Percentiles rank a stretch among this genome's conserved stretches.
phyloP scores from a whole-genome alignment of 2,797 vertebrate genomes.

The Argya squamiceps region DNA sequence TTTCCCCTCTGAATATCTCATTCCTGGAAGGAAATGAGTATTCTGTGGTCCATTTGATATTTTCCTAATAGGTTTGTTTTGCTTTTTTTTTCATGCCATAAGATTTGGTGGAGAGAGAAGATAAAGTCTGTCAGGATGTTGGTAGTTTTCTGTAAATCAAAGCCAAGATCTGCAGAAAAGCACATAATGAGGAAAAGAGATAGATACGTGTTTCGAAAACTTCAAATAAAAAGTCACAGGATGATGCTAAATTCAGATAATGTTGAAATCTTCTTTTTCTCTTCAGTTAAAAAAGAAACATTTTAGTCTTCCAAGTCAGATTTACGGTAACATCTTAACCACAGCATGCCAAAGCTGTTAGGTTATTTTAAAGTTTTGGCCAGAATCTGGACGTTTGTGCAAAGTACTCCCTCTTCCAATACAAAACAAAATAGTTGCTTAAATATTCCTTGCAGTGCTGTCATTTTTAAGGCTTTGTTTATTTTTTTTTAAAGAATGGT shows the following conservation, averaged over 20 bases:
- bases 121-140: background rate
- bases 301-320: slow-evolving; percentile 48
- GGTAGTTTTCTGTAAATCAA: slow-evolving; percentile 16
- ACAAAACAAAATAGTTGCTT: slow-evolving; percentile 57
- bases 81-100: background rate
- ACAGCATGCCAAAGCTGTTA: slow-evolving; percentile 68
- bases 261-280: background rate
- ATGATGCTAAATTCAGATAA: background rate
- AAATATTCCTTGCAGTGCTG: slow-evolving; percentile 21
- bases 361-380: slow-evolving; percentile 59
- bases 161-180: background rate
- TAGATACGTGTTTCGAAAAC: background rate
- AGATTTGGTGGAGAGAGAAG: background rate
- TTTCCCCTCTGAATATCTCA: background rate
- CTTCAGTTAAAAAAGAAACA: slow-evolving; percentile 16
- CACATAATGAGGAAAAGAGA: background rate
- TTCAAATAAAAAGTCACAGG: background rate
- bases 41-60: slow-evolving; percentile 11
- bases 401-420: slow-evolving; percentile 16
- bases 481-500: background rate
- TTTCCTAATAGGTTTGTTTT: slow-evolving; percentile 8
- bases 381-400: background rate
- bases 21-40: slow-evolving; percentile 45
- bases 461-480: background rate
- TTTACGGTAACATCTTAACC: slow-evolving; percentile 59